A percentile compares a stretch with the other conserved stretches of the same genome.
These are phyloP conservation scores for Ferdinandea cuprea DNA, from an alignment of 2,888 invertebrate genomes.

Conservation along the genomic window DNA sequence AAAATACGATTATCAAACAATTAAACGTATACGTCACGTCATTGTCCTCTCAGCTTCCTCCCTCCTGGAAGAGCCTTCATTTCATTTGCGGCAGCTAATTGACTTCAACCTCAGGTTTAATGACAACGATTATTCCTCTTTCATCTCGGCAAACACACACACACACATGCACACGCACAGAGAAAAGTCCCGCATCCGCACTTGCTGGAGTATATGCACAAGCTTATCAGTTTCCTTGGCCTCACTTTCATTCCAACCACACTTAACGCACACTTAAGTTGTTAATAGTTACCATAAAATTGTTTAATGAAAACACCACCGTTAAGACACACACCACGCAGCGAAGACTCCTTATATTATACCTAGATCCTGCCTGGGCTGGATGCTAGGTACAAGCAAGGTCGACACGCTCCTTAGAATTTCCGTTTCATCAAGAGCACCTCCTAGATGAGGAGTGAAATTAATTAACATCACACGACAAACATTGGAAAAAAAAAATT, in stretches of 20 bases:
- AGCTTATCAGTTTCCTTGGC: slow-evolving; percentile 59
- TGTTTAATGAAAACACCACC: slow-evolving; percentile 71
- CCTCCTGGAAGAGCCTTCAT: slow-evolving; percentile 28
- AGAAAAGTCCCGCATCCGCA: background rate
- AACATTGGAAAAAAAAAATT: slow-evolving; percentile 62
- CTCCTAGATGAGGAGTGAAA: slow-evolving; percentile 47
- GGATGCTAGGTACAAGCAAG: slow-evolving; percentile 28
- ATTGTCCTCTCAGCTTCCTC: background rate
- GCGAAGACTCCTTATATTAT: slow-evolving; percentile 40
- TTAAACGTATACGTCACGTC: slow-evolving; percentile 19
- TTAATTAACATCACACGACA: slow-evolving; percentile 67
- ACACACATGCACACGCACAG: no score
- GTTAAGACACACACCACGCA: slow-evolving; percentile 30
- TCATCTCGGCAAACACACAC: slow-evolving; percentile 16
- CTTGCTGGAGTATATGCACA: slow-evolving; percentile 7
- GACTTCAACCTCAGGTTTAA: slow-evolving; percentile 67
- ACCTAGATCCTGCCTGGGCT: background rate
- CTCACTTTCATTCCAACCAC: slow-evolving; percentile 46
- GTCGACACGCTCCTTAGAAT: slow-evolving; percentile 62
- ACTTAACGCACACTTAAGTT: slow-evolving; percentile 72
- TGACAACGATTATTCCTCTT: slow-evolving; percentile 65
- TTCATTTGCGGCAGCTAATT: slow-evolving; percentile 69
- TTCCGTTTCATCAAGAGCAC: slow-evolving; percentile 54
- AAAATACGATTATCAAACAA: slow-evolving; percentile 44
- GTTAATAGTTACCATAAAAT: slow-evolving; percentile 73